Evolutionary conservation across 2,888 invertebrate genomes (phyloP), one percentile per base, ranked within the genome.

Genomic region (Microchrysa polita): DNA sequence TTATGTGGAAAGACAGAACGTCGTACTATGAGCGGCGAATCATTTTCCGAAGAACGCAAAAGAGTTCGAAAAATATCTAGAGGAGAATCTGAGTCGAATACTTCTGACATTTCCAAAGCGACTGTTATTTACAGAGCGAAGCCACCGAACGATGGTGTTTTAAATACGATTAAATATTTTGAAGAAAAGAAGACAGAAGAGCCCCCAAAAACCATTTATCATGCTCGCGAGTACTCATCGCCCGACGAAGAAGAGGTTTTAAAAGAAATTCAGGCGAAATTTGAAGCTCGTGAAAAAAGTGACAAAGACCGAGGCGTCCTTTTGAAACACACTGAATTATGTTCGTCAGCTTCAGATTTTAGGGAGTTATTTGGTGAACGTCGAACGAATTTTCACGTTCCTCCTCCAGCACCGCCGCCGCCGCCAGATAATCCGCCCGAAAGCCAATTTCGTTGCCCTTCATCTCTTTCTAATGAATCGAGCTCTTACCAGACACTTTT

Each of bases 331-430:
- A 80, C 80, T n/a, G 83, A 84, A 67, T 76, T 84, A n/a, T 84
- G 83, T 74, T 82, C 81, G 27, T 85, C 85, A 0, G 78, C 82
- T 5, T 82, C 93, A 42, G 91, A 93, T 83, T 85, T 94, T 73
- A 93, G 92, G 80, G 94, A 94, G 78, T 85, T 93, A n/a, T 94
- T 93, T 80, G 94, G 94, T 0, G 94, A 94, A 82, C 88, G 87
- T 27, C 88, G 90, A 77, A 86, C 79, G 1, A 84, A 84, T 83
- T 84, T 84, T 84, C 82, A 81, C 69, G 77, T 81, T 77, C 81
- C 81, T 75, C 87, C 88, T 80, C 86, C 85, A 78, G 88, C 87
- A 79, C 87, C 87, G 79, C 87, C 85, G 79, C 88, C 87, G 78
- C 86, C 9, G 16, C 34, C 18, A 4, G 16, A 18, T n/a, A 14